A percentile compares a stretch with the other conserved stretches of the same genome.
Evolutionary conservation across 2,888 invertebrate species (phyloP).

Genomic region (Sphaerophoria taeniata): DNA sequence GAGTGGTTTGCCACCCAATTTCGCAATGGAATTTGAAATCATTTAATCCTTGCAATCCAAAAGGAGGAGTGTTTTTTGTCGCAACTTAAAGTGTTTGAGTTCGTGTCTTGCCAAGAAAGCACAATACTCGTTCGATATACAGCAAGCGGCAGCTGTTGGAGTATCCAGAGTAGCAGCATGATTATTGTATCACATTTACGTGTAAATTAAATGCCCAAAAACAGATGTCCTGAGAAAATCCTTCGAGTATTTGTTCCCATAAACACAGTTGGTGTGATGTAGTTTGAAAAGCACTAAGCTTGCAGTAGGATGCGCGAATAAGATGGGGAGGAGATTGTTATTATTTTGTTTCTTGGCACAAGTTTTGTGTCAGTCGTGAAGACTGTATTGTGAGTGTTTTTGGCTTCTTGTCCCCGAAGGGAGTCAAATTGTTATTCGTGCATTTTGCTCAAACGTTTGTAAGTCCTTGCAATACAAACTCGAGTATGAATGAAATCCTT

Average conservation of each 20-base stretch:
- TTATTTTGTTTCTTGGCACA: conserved; percentile 58
- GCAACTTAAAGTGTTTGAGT: conserved; percentile 52
- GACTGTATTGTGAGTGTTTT: conserved; percentile 19
- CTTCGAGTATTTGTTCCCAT: conserved; percentile 66
- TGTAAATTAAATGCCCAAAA: conserved; percentile 73
- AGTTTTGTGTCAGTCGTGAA: conserved; percentile 47
- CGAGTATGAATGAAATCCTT: conserved; percentile 65
- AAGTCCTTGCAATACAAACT: too few relatives aligned
- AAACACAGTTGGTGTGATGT: conserved; percentile 33
- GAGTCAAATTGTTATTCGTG: conserved; percentile 39
- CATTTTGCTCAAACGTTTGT: conserved; percentile 46
- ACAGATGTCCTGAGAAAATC: conserved; percentile 70
- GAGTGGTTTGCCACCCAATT: conserved; percentile 41
- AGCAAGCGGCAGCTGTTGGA: neutral
- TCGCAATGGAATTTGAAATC: conserved; percentile 62
- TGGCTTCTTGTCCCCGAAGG: conserved; percentile 39
- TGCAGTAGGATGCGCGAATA: neutral
- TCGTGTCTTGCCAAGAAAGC: conserved; percentile 15
- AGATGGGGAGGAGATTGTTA: neutral
- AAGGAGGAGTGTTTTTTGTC: conserved; percentile 56
- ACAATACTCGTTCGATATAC: neutral
- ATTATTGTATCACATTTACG: conserved; percentile 73
- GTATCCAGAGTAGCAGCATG: conserved; percentile 35
- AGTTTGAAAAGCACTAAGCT: neutral
- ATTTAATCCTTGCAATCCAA: conserved; percentile 68